Base-by-base conservation (phyloP, 2,113 vertebrate species). In the Pteropus alecto region DNA sequence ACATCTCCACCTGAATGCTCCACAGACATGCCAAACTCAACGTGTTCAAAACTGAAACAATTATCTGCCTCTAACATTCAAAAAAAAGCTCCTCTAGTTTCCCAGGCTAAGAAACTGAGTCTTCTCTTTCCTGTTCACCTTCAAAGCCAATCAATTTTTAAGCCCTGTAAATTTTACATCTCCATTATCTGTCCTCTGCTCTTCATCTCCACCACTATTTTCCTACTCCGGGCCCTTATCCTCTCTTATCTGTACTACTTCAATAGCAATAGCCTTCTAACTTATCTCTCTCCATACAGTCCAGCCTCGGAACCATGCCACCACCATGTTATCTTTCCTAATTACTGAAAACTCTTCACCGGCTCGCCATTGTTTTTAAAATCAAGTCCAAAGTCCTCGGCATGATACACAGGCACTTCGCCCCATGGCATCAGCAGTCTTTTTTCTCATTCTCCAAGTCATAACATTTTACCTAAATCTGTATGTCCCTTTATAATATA, bases 381-480 rank as follows among this genome's bases (percentile, higher is more conserved):
- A 91, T 83, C 35, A 73, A 78, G 67, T 79, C 77, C 61, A 79
- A 95, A 94, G 92, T 97, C 78, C 92, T 92, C 35, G 76, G n/a
- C n/a, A 33, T 13, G n/a, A 82, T 41, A n/a, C 5, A 76, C 0
- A 87, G 33, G 11, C 30, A 93, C 60, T 76, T 90, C 38, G 61
- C 18, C 21, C 87, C 71, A 16, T 58, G 38, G 35, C 22, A 65
- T 54, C 22, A 73, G 54, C 6, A 76, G 54, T 81, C 54, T 58
- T 26, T 61, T 35, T 43, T 35, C 24, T 33, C 11, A 46, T 71
- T 51, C 82, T 48, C 68, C 7, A 16, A 95, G 43, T 93, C 26
- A 46, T 56, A 86, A 46, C 28, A 86, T 93, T 94, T 85, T 71
- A 94, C 35, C 30, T 90, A 63, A 33, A 35, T 68, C 15, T 71